phyloP scores from a whole-genome alignment of 2,113 vertebrate species.

The crab-eating macaque (Macaca fascicularis) region T2T-MFA8v1.1 NC_088380.1:70560001-70560500 shows the following conservation, averaged over 20 bases:
- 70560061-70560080: too few species aligned
- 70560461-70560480: conserved; percentile 28
- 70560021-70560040: too few species aligned
- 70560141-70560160: too few species aligned
- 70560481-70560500: not conserved
- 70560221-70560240: conserved; percentile 11
- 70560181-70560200: not conserved
- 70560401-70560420: not conserved
- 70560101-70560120: too few species aligned
- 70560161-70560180: too few species aligned
- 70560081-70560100: too few species aligned
- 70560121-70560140: too few species aligned
- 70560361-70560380: conserved; percentile 22
- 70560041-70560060: too few species aligned
- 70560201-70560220: conserved; percentile 26
- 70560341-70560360: not conserved
- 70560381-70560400: not conserved
- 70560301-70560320: not conserved
- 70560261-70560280: not conserved
- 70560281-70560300: conserved; percentile 17
- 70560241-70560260: conserved; percentile 19
- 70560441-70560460: not conserved
- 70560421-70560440: not conserved
- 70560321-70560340: not conserved
- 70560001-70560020: too few species aligned